phyloP scores from a whole-genome alignment of 2,113 vertebrate genomes.

The Cranoglanis bouderius region DNA sequence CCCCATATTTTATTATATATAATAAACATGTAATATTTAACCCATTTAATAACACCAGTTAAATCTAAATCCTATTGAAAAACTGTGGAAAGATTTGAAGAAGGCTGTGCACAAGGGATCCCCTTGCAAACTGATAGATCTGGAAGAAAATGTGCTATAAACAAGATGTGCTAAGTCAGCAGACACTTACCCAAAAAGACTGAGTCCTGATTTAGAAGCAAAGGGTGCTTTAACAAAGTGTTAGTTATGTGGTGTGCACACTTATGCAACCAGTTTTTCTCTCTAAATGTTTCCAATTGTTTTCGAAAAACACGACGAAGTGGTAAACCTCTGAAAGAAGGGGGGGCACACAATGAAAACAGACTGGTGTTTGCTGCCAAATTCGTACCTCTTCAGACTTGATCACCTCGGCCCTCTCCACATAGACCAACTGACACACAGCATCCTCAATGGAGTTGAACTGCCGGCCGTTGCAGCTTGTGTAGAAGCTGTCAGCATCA shows the following conservation, averaged over 20 bases:
- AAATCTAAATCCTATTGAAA: neutral
- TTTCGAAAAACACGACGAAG: neutral
- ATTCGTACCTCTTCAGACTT: slow-evolving; percentile 88
- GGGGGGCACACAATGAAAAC: neutral
- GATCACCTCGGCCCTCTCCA: slow-evolving; percentile 93
- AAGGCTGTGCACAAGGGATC: neutral
- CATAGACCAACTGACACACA: slow-evolving; percentile 94
- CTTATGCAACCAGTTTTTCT: no score
- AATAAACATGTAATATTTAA: neutral
- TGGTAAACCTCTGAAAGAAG: neutral
- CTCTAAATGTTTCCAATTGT: neutral
- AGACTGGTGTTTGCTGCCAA: neutral
- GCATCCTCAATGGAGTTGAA: slow-evolving; percentile 99
- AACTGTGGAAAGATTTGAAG: neutral
- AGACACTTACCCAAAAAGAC: neutral
- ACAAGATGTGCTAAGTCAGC: neutral
- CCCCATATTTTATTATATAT: neutral
- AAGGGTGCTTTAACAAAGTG: no score
- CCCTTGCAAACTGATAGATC: neutral
- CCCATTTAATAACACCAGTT: neutral
- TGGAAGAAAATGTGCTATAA: neutral
- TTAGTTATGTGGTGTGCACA: no score
- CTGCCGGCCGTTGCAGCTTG: slow-evolving; percentile 88
- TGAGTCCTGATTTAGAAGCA: neutral
- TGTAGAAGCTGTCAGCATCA: slow-evolving; percentile 94